Evolutionary conservation across 2,797 vertebrate genomes (phyloP).

Genomic region (Sebastes hubbsi): DNA sequence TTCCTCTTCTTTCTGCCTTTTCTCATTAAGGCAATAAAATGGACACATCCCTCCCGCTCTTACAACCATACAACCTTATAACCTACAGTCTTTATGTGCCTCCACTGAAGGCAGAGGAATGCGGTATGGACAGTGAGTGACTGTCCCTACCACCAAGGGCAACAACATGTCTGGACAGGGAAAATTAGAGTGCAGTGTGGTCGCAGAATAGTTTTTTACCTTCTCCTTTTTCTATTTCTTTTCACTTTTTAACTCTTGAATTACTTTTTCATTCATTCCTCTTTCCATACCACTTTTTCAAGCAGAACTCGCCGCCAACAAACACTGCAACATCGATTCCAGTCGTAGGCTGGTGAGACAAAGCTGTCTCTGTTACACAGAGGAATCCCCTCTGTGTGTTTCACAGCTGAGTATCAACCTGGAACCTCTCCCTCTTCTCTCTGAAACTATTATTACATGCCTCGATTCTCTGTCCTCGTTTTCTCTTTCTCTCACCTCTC

Average conservation of each 20-base stretch:
- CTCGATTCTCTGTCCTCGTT: constrained; percentile 28
- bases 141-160: neutral
- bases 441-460: constrained; percentile 51
- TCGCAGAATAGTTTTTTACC: neutral
- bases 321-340: constrained; percentile 30
- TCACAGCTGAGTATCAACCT: constrained; percentile 50
- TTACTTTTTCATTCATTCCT: neutral
- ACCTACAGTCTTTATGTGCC: neutral
- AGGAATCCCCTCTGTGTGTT: constrained; percentile 53
- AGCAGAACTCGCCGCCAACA: constrained; percentile 1
- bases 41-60: neutral
- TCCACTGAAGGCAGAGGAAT: constrained; percentile 28
- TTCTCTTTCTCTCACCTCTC: constrained; percentile 18
- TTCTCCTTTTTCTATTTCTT: neutral
- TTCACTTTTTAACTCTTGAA: neutral
- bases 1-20: neutral
- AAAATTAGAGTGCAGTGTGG: neutral
- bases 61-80: neutral
- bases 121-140: neutral
- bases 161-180: constrained; percentile 23
- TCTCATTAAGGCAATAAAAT: neutral
- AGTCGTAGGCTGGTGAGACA: constrained; percentile 33
- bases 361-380: constrained; percentile 60
- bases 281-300: neutral
- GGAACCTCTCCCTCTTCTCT: constrained; percentile 36